Conservation (phyloP, 1,140 invertebrate species). For the Apocrypta bakeri region DNA sequence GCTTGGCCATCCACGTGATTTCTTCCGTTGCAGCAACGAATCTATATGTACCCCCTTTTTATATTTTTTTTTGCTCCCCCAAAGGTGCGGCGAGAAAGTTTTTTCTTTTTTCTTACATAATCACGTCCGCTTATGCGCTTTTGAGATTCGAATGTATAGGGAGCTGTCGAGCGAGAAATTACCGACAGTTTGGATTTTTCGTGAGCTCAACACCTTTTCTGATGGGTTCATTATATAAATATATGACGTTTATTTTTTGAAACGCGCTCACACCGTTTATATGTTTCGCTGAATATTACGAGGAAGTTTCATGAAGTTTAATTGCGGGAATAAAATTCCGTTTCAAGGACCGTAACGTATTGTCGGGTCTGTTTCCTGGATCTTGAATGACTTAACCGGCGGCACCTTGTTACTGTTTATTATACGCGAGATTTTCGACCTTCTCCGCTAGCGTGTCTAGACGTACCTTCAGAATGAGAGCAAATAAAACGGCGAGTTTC, state of each 20-base stretch:
- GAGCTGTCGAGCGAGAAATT: background rate
- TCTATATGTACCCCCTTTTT: background rate
- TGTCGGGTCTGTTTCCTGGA: background rate
- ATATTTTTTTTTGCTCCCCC: background rate
- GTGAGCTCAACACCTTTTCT: background rate
- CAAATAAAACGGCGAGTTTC: too few species aligned
- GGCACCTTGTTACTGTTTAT: background rate
- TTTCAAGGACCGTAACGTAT: background rate
- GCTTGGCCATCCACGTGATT: constrained; percentile 26
- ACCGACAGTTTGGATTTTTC: background rate
- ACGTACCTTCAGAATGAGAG: background rate
- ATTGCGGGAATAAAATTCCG: background rate
- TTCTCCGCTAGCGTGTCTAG: constrained; percentile 22
- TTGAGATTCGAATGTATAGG: background rate
- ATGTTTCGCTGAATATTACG: background rate
- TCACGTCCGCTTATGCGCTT: constrained; percentile 20
- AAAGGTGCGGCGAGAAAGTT: background rate
- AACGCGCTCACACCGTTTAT: too few species aligned
- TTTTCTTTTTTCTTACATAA: constrained; percentile 27
- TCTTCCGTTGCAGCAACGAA: constrained; percentile 11
- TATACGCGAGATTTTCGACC: background rate
- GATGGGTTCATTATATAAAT: background rate
- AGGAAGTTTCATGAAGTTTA: background rate
- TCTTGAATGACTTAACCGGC: background rate
- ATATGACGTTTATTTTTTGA: too few species aligned